Evolutionary conservation across 1,140 invertebrate genomes (phyloP).

Genomic region (Periplaneta americana): DNA sequence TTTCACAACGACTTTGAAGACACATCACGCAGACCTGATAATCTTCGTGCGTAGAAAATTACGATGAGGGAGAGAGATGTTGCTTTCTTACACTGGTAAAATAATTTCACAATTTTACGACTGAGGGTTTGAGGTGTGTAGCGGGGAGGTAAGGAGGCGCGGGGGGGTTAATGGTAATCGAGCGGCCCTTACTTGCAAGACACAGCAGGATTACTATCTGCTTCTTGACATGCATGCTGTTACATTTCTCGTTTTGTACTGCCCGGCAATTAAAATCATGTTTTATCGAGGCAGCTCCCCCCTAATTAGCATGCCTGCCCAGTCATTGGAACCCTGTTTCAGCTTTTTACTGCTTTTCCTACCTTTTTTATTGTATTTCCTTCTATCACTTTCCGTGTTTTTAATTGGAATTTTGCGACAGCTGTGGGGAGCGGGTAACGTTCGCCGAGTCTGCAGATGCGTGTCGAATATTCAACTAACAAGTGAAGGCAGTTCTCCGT

Average conservation of each 20-base stretch:
- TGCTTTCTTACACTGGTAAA: neutral
- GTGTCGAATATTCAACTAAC: neutral
- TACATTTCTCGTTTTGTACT: constrained; percentile 24
- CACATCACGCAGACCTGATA: too few relatives aligned
- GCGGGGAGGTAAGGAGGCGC: too few relatives aligned
- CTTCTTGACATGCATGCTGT: constrained; percentile 25
- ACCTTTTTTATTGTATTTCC: neutral
- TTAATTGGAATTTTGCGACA: neutral
- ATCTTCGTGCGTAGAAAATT: too few relatives aligned
- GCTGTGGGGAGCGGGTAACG: neutral
- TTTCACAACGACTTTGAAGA: too few relatives aligned
- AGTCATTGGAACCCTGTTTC: constrained; percentile 35
- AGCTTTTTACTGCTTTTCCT: constrained; percentile 37
- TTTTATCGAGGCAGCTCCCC: neutral
- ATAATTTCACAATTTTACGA: neutral
- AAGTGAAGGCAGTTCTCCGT: neutral
- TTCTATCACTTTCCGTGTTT: neutral
- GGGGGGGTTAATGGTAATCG: neutral
- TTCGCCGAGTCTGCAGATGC: neutral
- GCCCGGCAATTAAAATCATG: neutral
- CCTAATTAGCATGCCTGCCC: constrained; percentile 30
- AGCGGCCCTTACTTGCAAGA: neutral
- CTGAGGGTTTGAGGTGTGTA: neutral
- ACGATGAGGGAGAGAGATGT: too few relatives aligned
- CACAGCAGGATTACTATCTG: constrained; percentile 15